These are phyloP conservation scores for Gobiocypris rarus DNA, from an alignment of 2,113 vertebrate species.

Conservation along the genomic window DNA sequence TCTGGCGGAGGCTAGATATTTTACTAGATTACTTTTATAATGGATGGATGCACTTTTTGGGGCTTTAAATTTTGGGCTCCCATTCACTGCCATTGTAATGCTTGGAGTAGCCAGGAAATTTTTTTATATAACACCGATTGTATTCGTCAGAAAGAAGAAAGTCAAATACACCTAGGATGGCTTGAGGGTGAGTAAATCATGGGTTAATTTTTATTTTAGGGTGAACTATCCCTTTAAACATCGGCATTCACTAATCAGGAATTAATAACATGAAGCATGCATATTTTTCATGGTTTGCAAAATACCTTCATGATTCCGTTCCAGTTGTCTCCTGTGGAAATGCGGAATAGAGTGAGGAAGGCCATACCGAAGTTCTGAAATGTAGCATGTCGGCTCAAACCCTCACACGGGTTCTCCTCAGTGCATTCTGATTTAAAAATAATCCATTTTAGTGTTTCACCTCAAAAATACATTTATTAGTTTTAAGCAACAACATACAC, in stretches of 20 bases:
- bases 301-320: constrained; percentile 98
- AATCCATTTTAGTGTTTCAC: neutral
- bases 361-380: constrained; percentile 99
- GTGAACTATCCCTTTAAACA: neutral
- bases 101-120: no score
- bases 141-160: no score
- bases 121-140: no score
- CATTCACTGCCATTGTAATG: no score
- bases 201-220: no score
- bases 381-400: constrained; percentile 93
- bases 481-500: neutral
- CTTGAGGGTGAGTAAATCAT: no score
- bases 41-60: no score
- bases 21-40: no score
- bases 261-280: neutral
- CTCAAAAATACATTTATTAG: neutral
- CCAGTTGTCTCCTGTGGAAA: constrained; percentile 99
- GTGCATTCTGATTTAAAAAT: constrained; percentile 82
- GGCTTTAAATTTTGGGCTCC: no score
- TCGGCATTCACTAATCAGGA: neutral
- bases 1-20: no score
- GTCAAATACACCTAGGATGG: no score
- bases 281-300: neutral
- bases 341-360: constrained; percentile 95
- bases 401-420: constrained; percentile 93